These are phyloP conservation scores for Muntiacus muntjak DNA, from an alignment of 2,113 vertebrate species.

Conservation along the genomic window DNA sequence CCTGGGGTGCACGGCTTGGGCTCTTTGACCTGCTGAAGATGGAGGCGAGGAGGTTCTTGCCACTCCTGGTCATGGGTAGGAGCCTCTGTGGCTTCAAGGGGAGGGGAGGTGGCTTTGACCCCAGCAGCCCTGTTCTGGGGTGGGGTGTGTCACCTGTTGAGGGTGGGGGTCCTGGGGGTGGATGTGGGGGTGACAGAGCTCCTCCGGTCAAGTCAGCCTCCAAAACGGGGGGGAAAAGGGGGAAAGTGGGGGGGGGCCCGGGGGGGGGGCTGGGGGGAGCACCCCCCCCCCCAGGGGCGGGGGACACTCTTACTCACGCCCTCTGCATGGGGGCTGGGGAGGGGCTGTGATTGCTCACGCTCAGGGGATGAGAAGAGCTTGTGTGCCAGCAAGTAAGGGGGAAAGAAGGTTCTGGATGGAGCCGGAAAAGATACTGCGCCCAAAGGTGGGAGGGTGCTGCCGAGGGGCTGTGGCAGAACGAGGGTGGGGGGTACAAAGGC, in stretches of 20 bases:
- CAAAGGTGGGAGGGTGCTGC: not conserved
- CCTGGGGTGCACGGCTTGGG: not conserved
- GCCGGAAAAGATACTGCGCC: not conserved
- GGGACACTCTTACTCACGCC: accelerated
- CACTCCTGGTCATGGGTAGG: not conserved
- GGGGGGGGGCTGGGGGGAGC: not conserved
- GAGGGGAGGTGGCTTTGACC: not conserved
- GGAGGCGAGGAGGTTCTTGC: not conserved
- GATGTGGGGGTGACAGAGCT: not conserved
- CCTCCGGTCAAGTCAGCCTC: not conserved
- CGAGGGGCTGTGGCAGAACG: accelerated
- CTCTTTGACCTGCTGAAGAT: not conserved
- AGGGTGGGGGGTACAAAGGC: not conserved
- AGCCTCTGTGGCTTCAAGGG: not conserved
- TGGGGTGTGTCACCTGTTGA: too few species aligned
- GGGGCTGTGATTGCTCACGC: accelerated
- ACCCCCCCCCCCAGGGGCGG: not conserved
- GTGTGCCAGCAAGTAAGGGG: not conserved
- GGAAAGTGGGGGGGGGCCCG: too few species aligned
- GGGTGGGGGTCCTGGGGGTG: accelerated
- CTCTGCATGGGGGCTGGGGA: not conserved
- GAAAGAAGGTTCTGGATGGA: not conserved
- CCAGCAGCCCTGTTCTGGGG: not conserved
- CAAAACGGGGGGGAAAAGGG: too few species aligned
- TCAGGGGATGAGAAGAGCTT: not conserved